phyloP scores from a whole-genome alignment of 2,113 vertebrate genomes.

The Rhinoderma darwinii region DNA sequence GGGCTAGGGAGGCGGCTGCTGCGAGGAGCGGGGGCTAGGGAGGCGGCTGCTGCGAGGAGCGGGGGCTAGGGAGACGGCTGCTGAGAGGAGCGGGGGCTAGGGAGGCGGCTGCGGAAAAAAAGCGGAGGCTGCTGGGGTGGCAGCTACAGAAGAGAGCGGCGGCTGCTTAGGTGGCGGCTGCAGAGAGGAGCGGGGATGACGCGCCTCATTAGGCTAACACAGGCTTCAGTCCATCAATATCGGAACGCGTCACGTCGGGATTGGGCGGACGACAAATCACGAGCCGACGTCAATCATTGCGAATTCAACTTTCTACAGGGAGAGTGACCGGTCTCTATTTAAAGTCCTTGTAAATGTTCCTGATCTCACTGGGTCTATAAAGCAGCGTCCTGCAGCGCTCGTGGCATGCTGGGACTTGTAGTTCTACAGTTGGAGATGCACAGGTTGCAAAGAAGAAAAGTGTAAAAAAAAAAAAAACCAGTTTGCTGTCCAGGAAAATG shows the following conservation, averaged over 20 bases:
- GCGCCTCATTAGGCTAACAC: slow-evolving; percentile 25
- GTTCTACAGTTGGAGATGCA: too few relatives aligned
- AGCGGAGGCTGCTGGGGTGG: not conserved
- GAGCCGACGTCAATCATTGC: not conserved
- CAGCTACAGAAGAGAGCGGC: not conserved
- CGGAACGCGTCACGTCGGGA: not conserved
- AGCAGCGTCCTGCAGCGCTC: too few relatives aligned
- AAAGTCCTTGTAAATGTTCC: too few relatives aligned
- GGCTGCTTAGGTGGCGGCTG: not conserved
- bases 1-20: not conserved
- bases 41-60: too few relatives aligned
- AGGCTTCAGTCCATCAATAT: not conserved
- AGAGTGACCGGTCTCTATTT: too few relatives aligned
- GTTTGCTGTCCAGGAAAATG: too few relatives aligned
- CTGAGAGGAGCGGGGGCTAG: not conserved
- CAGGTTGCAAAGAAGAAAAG: too few relatives aligned
- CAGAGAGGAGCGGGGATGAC: not conserved
- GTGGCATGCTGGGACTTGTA: too few relatives aligned
- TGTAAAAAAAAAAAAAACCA: too few relatives aligned
- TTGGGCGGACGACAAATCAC: not conserved
- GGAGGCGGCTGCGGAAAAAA: not conserved
- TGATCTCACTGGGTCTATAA: too few relatives aligned
- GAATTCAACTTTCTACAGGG: too few relatives aligned
- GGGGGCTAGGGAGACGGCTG: not conserved
- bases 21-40: not conserved